Evolutionary conservation across 53 echinoderm and acorn worm species (phyloP), one percentile per base, ranked within the genome.

Genomic region (Crossaster papposus): DNA sequence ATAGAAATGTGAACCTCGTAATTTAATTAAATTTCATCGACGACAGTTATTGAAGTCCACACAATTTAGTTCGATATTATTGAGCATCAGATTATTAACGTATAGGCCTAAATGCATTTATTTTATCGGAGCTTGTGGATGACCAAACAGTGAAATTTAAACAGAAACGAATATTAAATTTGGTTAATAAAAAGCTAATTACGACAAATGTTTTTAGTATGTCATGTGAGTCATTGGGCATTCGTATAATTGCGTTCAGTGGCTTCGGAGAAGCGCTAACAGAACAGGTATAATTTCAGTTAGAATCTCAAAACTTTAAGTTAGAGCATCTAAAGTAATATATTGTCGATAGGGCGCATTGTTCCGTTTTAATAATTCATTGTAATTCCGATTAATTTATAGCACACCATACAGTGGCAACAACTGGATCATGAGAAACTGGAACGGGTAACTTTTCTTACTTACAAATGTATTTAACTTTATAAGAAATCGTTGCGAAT

Each of bases 111-210:
- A n/a, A 68, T 68, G 68, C 24, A 68, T 68, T 81, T 62, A 55
- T 54, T 64, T 81, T 62, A 64, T 62, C 14, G 12, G 22, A 55
- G 62, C 81, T 18, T 34, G 62, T 55, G 31, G 33, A 33, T 30
- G 14, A 20, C 81, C 34, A 79, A n/a, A 52, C 17, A 62, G 36
- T 62, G 51, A 51, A 18, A 63, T 26, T 68, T 68, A 68, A 68
- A 68, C 68, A 4, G 28, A 81, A 58, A 81, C 31, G 58, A 62
- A 55, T 55, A 31, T 81, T 55, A 81, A 81, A 30, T 81, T 81
- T 54, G 81, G 55, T 81, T 55, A 81, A 55, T 55, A 81, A 81
- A 80, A 36, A 50, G 20, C 31, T 26, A 26, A 79, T 81, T 34
- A 30, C 55, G 30, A 62, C 62, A 34, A 81, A 81, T 32, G 81